These are phyloP conservation scores for Microctenopoma steveboyesi DNA, from an alignment of 2,797 vertebrate genomes.

Conservation along the genomic window DNA sequence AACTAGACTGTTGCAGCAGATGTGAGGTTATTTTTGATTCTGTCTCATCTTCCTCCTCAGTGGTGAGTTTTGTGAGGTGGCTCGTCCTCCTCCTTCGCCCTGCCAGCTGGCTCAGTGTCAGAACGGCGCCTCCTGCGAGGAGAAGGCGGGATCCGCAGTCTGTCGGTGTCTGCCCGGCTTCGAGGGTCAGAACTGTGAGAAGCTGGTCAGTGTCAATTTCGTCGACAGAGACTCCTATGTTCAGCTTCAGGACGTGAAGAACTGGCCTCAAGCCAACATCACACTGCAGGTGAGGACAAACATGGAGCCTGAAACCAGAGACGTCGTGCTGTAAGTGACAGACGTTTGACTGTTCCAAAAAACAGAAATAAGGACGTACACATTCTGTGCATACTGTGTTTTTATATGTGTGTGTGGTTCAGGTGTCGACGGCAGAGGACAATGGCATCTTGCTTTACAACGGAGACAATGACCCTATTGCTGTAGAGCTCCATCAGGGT, in stretches of 20 bases:
- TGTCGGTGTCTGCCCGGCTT: conserved; percentile 94
- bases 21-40: background rate
- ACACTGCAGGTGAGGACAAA: conserved; percentile 89
- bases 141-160: conserved; percentile 76
- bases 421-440: conserved; percentile 99
- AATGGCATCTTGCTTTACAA: conserved; percentile 96
- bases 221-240: conserved; percentile 94
- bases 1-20: background rate
- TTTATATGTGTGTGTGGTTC: conserved; percentile 26
- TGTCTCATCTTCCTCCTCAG: conserved; percentile 66
- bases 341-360: background rate
- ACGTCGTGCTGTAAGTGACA: background rate
- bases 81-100: conserved; percentile 71
- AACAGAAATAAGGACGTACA: background rate
- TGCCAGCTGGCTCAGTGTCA: conserved; percentile 89
- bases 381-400: background rate
- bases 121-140: conserved; percentile 89
- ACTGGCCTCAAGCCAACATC: conserved; percentile 97
- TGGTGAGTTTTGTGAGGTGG: conserved; percentile 91
- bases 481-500: conserved; percentile 94
- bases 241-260: conserved; percentile 93
- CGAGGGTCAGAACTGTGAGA: conserved; percentile 91
- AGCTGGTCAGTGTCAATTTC: conserved; percentile 94
- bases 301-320: background rate
- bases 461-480: conserved; percentile 93